Evolutionary conservation across 2,113 vertebrate genomes (phyloP), one percentile per base, ranked within the genome.

Genomic region (Pyxicephalus adspersus): DNA sequence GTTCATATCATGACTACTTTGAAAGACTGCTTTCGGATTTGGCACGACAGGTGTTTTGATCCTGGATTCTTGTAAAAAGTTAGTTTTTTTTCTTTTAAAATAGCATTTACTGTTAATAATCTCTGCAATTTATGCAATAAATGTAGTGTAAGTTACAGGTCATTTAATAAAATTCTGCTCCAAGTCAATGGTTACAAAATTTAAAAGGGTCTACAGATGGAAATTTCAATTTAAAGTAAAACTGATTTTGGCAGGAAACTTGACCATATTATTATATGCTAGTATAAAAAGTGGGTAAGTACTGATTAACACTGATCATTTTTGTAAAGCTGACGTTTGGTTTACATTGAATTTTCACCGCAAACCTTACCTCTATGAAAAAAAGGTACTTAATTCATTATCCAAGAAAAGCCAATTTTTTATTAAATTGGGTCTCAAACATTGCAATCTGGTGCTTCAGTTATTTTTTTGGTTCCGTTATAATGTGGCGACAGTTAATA

Each of bases 171-270:
- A 57, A 58, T 38, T 17, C 9, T 67, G 20, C 57, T 67, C 64
- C 63, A 57, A 67, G 45, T 64, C 34, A 52, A 64, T 75, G 45
- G 16, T 57, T 58, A 18, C 29, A 34, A 29, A 22, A n/a, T 57
- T 58, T 74, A 25, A 63, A 34, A 76, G 31, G 58, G 22, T 50
- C 17, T 76, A 63, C 28, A 76, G 34, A 76, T 60, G 17, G 28
- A 50, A 63, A 63, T 60, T 34, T 34, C n/a, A 50, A 28, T 63
- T 76, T 25, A 76, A 61, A 55, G 31, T 57, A 15, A 73, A 73
- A 38, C 51, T 72, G 31, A 75, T 60, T 75, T 75, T 75, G 72
- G 52, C 55, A 58, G 29, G 13, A 75, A 60, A 20, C 1, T 75
- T 18, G 55, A 31, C 28, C 29, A 75, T 5, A 23, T 29, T 54